phyloP scores from a whole-genome alignment of 2,797 vertebrate species.

The Amniataba percoides region DNA sequence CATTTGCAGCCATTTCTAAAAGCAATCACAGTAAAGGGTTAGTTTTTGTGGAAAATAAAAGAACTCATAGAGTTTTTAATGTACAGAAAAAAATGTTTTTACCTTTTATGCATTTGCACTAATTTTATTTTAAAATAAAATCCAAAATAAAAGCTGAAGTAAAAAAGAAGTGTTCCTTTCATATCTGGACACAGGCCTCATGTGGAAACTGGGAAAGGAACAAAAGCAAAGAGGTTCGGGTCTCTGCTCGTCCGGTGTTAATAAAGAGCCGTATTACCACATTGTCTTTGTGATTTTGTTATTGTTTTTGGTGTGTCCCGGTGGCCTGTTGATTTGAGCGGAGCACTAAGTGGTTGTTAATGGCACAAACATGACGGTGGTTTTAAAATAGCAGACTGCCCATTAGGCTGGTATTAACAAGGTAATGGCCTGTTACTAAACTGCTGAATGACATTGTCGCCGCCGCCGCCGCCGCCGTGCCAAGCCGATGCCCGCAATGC shows the following conservation, averaged over 20 bases:
- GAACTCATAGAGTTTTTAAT: not conserved
- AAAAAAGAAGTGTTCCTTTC: not conserved
- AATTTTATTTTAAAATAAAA: not conserved
- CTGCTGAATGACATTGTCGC: slow-evolving; percentile 84
- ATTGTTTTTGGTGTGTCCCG: slow-evolving; percentile 69
- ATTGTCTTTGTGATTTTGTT: slow-evolving; percentile 68
- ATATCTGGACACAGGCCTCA: not conserved
- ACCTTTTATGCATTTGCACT: not conserved
- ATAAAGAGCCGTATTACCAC: slow-evolving; percentile 52
- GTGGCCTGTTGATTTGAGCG: slow-evolving; percentile 78
- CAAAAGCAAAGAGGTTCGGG: not conserved
- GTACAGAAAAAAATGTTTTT: not conserved
- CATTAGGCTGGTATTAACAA: slow-evolving; percentile 89
- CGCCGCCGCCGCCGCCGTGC: slow-evolving; percentile 55
- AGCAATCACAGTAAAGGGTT: not conserved
- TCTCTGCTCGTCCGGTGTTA: slow-evolving; percentile 28
- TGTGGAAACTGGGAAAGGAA: slow-evolving; percentile 1
- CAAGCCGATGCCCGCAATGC: slow-evolving; percentile 49
- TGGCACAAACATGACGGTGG: slow-evolving; percentile 84
- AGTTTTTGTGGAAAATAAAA: not conserved
- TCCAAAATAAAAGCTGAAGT: not conserved
- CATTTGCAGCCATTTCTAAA: not conserved
- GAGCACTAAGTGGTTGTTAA: slow-evolving; percentile 84
- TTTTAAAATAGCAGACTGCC: slow-evolving; percentile 88
- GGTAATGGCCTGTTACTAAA: slow-evolving; percentile 90